Evolutionary conservation across 2,797 vertebrate genomes (phyloP).

Genomic region (Lycodopsis pacificus): DNA sequence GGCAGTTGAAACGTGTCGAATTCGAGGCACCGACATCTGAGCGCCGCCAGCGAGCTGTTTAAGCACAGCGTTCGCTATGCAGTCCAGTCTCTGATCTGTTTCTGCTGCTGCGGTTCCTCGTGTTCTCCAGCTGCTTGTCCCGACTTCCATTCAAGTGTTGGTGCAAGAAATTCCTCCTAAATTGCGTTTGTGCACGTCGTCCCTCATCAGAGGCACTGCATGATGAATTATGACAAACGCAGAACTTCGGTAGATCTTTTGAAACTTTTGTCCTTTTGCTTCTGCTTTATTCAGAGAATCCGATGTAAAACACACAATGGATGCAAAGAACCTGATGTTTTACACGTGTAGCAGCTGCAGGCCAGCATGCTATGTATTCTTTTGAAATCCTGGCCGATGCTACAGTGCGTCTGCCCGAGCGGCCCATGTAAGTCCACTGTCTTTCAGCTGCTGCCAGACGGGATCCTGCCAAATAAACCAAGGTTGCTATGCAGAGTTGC

Average conservation of each 20-base stretch:
- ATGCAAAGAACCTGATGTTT: conserved; percentile 37
- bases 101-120: conserved; percentile 5
- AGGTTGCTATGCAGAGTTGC: conserved; percentile 52
- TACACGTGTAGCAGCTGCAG: conserved; percentile 40
- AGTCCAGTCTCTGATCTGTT: conserved; percentile 38
- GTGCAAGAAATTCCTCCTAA: conserved; percentile 6
- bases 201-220: neutral
- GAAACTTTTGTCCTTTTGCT: conserved; percentile 10
- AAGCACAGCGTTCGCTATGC: conserved; percentile 7
- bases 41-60: conserved; percentile 25
- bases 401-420: conserved; percentile 41
- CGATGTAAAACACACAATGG: conserved; percentile 26
- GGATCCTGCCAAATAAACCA: conserved; percentile 57
- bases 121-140: conserved; percentile 21
- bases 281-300: neutral
- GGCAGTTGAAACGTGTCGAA: conserved; percentile 54
- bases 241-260: neutral
- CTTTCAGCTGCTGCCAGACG: conserved; percentile 57
- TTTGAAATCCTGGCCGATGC: conserved; percentile 39
- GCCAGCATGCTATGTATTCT: conserved; percentile 35
- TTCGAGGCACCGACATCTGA: conserved; percentile 57
- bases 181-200: conserved; percentile 9
- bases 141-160: conserved; percentile 3
- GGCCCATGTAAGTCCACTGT: conserved; percentile 32
- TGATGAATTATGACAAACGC: conserved; percentile 11